Evolutionary conservation across 2,888 invertebrate genomes (phyloP).

Genomic region (Bruchidius siliquastri): DNA sequence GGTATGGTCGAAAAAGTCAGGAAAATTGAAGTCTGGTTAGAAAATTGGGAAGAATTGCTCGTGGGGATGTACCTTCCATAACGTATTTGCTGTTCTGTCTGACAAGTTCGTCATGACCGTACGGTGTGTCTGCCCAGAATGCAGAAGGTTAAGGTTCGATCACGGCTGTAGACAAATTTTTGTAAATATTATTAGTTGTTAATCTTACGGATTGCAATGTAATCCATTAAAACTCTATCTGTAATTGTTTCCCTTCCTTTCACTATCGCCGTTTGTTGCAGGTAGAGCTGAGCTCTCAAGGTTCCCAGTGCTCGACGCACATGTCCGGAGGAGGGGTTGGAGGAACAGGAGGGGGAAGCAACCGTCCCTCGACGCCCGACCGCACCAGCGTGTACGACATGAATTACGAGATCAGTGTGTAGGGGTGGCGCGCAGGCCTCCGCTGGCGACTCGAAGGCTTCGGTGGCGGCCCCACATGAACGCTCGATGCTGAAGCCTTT

Average conservation of each 20-base stretch:
- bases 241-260: not conserved
- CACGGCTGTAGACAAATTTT: no score
- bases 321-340: constrained; percentile 43
- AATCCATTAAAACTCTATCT: no score
- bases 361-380: constrained; percentile 63
- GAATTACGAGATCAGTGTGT: constrained; percentile 94
- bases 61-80: no score
- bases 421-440: constrained; percentile 54
- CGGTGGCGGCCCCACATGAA: not conserved
- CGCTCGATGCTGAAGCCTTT: constrained; percentile 8
- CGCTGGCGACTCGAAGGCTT: constrained; percentile 17
- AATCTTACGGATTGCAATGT: no score
- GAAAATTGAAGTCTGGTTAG: no score
- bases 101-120: no score
- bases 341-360: constrained; percentile 58
- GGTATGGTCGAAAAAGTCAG: no score
- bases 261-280: not conserved
- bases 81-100: no score
- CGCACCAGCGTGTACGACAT: constrained; percentile 89
- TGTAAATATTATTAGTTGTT: no score
- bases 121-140: no score
- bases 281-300: constrained; percentile 60
- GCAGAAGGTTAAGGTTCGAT: no score
- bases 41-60: no score
- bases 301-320: constrained; percentile 45